Percentiles rank a stretch among this genome's conserved stretches.
Conservation (phyloP, 2,888 invertebrate genomes). For the Aproaerema taeniolella region DNA sequence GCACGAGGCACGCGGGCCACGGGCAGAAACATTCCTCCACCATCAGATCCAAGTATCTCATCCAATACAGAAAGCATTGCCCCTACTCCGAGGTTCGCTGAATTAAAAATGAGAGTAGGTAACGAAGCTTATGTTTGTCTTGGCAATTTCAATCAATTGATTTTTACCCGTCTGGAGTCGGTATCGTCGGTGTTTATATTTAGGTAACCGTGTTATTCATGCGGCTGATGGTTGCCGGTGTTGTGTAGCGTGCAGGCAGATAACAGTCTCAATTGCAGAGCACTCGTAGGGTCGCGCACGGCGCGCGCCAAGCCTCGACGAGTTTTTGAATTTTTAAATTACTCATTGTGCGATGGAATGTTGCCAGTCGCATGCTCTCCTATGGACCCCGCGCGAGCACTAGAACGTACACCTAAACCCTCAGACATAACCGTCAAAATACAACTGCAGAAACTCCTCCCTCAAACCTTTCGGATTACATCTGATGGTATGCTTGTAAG, state of each 20-base stretch:
- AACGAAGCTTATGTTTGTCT: slow-evolving; percentile 32
- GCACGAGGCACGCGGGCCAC: slow-evolving; percentile 29
- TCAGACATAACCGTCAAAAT: slow-evolving; percentile 50
- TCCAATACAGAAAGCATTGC: slow-evolving; percentile 25
- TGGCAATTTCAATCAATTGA: slow-evolving; percentile 37
- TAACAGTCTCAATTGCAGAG: slow-evolving; percentile 71
- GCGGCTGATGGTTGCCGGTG: slow-evolving; percentile 38
- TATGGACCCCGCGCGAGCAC: slow-evolving; percentile 36
- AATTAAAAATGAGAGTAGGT: slow-evolving; percentile 21
- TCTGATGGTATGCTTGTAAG: slow-evolving; percentile 46
- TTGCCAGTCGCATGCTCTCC: slow-evolving; percentile 47
- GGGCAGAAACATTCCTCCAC: slow-evolving; percentile 29
- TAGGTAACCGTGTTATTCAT: slow-evolving; percentile 51
- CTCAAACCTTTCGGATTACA: slow-evolving; percentile 39
- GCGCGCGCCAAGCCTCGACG: slow-evolving; percentile 64
- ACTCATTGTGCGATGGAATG: slow-evolving; percentile 77
- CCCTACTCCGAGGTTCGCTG: slow-evolving; percentile 21
- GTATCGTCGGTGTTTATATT: slow-evolving; percentile 31
- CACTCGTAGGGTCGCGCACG: slow-evolving; percentile 64
- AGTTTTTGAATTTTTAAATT: slow-evolving; percentile 79
- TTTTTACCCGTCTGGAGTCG: slow-evolving; percentile 8
- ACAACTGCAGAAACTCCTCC: slow-evolving; percentile 27
- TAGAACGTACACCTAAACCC: slow-evolving; percentile 58
- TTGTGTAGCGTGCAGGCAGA: slow-evolving; percentile 49
- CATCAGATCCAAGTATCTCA: slow-evolving; percentile 44